These are phyloP conservation scores for Tridacna gigas DNA, from an alignment of 2,888 invertebrate species.

Conservation along the genomic window DNA sequence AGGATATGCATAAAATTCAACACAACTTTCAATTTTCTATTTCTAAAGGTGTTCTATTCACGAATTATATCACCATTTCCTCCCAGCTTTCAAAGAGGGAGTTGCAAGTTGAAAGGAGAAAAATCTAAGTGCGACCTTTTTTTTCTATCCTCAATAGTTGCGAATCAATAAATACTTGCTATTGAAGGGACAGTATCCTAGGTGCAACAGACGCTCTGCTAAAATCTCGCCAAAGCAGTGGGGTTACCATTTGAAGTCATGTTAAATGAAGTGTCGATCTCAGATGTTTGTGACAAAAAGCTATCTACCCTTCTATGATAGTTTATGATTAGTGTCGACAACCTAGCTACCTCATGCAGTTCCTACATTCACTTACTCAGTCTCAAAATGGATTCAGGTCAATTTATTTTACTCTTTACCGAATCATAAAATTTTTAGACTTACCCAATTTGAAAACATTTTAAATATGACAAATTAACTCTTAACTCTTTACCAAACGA, in stretches of 20 bases:
- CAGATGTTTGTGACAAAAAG: constrained; percentile 13
- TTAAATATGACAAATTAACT: too few relatives aligned
- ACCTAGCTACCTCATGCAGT: too few relatives aligned
- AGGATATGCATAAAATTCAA: neutral
- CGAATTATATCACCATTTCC: constrained; percentile 16
- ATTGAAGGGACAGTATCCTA: constrained; percentile 26
- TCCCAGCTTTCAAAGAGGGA: neutral
- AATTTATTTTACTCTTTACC: too few relatives aligned
- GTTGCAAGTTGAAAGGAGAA: constrained; percentile 10
- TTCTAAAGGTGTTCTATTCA: neutral
- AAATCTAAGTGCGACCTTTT: constrained; percentile 19
- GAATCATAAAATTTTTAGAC: too few relatives aligned
- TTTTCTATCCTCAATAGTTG: constrained; percentile 6
- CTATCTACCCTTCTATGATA: constrained; percentile 20
- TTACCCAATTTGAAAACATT: too few relatives aligned
- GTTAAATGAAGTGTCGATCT: constrained; percentile 15
- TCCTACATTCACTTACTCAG: too few relatives aligned
- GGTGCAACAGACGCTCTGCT: constrained; percentile 14
- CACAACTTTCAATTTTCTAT: neutral
- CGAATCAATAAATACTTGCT: constrained; percentile 27
- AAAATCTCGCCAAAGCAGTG: constrained; percentile 16
- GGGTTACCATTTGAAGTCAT: constrained; percentile 19
- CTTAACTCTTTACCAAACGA: too few relatives aligned
- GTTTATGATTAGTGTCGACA: constrained; percentile 9
- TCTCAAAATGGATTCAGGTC: too few relatives aligned